These are phyloP conservation scores for Tonatia bakeri DNA, from an alignment of 2,113 vertebrate species.

Conservation along the genomic window DNA sequence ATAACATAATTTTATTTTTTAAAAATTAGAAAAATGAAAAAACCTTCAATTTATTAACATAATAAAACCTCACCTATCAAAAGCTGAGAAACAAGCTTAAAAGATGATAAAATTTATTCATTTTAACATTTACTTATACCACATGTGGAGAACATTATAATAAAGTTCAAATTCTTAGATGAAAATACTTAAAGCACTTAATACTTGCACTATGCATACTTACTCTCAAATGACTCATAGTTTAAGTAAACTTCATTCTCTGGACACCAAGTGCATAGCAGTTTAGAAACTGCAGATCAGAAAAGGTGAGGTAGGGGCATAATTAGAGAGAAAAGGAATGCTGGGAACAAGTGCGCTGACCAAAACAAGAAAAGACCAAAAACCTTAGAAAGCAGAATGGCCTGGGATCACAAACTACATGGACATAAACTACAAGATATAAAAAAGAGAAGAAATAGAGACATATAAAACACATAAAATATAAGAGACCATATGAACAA, in stretches of 20 bases:
- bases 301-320: neutral
- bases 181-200: neutral
- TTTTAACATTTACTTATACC: neutral
- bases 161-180: neutral
- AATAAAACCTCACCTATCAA: constrained; percentile 13
- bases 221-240: neutral
- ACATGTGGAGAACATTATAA: neutral
- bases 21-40: neutral
- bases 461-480: neutral
- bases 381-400: neutral
- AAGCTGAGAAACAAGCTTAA: constrained; percentile 13
- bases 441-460: neutral
- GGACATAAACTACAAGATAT: neutral
- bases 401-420: neutral
- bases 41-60: neutral
- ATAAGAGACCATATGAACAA: neutral
- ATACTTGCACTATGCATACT: neutral
- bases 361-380: neutral
- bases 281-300: neutral
- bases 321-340: neutral
- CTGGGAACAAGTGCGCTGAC: neutral
- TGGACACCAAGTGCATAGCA: neutral
- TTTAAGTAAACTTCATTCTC: constrained; percentile 25
- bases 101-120: neutral
- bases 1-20: neutral